phyloP scores from a whole-genome alignment of 92 coral and sea anemone species.

The Actinernus sp. region DNA sequence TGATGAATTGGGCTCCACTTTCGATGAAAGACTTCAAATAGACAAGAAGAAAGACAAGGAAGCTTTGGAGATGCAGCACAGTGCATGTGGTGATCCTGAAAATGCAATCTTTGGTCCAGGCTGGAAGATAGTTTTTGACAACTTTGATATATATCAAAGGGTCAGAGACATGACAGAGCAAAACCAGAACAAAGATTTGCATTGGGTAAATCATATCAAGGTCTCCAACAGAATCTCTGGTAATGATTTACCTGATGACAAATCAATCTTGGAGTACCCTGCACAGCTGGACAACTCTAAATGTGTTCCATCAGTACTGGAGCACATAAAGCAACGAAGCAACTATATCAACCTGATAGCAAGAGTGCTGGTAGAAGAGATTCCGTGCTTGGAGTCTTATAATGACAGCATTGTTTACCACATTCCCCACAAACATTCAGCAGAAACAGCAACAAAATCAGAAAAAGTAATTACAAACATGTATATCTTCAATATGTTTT shows the following conservation, averaged over 20 bases:
- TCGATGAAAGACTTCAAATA: too few relatives aligned
- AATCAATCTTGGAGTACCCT: slow-evolving; percentile 13
- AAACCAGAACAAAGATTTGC: slow-evolving; percentile 44
- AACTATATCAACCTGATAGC: slow-evolving; percentile 24
- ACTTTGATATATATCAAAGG: slow-evolving; percentile 30
- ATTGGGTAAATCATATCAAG: slow-evolving; percentile 37
- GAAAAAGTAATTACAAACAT: slow-evolving; percentile 10
- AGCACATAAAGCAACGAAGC: slow-evolving; percentile 31
- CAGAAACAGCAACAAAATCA: slow-evolving; percentile 21
- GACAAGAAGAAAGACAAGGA: neutral
- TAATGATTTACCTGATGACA: slow-evolving; percentile 44
- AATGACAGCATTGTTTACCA: slow-evolving; percentile 14
- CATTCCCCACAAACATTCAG: slow-evolving; percentile 33
- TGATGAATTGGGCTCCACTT: neutral
- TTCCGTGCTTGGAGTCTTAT: slow-evolving; percentile 20
- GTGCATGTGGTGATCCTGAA: neutral
- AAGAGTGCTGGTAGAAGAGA: slow-evolving; percentile 23
- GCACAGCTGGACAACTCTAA: slow-evolving; percentile 28
- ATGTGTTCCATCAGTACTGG: slow-evolving; percentile 22
- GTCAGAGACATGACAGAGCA: slow-evolving; percentile 43
- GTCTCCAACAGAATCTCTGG: slow-evolving; percentile 37
- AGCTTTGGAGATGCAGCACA: slow-evolving; percentile 1
- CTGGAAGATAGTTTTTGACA: slow-evolving; percentile 52
- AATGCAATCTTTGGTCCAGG: slow-evolving; percentile 28
- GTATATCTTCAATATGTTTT: neutral